These are phyloP conservation scores for Lasioglossum zephyrum DNA, from an alignment of 2,888 invertebrate genomes.

Conservation along the genomic window DNA sequence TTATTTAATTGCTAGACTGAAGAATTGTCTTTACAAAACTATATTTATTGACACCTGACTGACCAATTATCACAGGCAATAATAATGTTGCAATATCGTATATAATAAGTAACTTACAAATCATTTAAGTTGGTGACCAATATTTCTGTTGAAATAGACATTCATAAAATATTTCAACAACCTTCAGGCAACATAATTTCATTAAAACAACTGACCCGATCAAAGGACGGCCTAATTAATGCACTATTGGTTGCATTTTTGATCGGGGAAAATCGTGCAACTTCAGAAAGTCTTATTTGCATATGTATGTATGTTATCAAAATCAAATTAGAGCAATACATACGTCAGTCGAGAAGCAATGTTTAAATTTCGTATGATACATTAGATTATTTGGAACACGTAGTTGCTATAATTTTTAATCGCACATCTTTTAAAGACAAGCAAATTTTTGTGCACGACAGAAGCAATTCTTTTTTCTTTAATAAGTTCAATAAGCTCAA, in stretches of 20 bases:
- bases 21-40: background rate
- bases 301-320: background rate
- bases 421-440: too few species aligned
- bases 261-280: background rate
- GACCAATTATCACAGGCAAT: too few species aligned
- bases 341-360: background rate
- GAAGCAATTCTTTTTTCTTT: too few species aligned
- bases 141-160: background rate
- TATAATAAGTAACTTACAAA: background rate
- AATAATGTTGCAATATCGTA: too few species aligned
- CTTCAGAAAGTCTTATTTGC: background rate
- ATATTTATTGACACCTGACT: too few species aligned
- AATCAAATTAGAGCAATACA: background rate
- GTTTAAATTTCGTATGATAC: background rate
- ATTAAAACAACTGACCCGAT: background rate
- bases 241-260: background rate
- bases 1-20: too few species aligned
- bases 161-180: background rate
- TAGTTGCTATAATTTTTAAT: background rate
- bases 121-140: background rate
- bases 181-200: background rate
- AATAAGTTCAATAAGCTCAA: too few species aligned
- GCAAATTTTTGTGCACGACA: too few species aligned
- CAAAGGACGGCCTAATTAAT: background rate
- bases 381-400: background rate